A percentile compares a stretch with the other conserved stretches of the same genome.
phyloP scores from a whole-genome alignment of 2,797 vertebrate genomes.

The Pseudomugil gertrudae region DNA sequence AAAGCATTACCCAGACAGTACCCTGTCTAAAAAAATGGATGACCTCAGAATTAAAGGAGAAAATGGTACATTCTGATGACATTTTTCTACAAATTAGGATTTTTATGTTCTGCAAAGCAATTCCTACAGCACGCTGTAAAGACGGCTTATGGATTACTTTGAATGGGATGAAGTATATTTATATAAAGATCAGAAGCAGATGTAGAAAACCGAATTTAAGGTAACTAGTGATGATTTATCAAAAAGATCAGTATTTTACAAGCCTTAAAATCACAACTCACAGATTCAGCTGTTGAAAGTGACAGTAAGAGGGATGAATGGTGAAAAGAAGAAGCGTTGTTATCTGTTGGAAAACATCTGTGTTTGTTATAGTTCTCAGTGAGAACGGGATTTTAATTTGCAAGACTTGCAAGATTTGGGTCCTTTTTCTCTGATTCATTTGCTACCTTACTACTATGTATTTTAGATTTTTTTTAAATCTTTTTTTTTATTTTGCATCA shows the following conservation, averaged over 20 bases:
- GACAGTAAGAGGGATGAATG: conserved; percentile 15
- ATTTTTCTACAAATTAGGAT: conserved; percentile 13
- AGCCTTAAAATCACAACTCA: conserved; percentile 16
- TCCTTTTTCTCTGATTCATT: conserved; percentile 13
- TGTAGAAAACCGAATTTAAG: background rate
- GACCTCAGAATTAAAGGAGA: conserved; percentile 12
- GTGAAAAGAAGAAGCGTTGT: conserved; percentile 12
- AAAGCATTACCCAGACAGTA: conserved; percentile 2
- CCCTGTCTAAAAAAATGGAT: conserved; percentile 27
- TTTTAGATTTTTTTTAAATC: background rate
- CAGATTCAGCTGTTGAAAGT: background rate
- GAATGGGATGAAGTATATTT: conserved; percentile 10
- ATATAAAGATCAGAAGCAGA: conserved; percentile 16
- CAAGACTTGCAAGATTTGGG: conserved; percentile 18
- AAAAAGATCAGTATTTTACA: conserved; percentile 15
- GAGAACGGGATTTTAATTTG: conserved; percentile 74
- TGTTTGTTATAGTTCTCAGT: conserved; percentile 78
- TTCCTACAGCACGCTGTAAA: background rate
- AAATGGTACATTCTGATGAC: conserved; percentile 16
- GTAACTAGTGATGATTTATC: background rate
- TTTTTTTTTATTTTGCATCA: conserved; percentile 74
- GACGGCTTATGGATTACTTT: conserved; percentile 5
- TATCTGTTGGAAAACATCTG: conserved; percentile 38
- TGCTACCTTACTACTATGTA: conserved; percentile 23
- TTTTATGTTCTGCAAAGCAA: background rate